phyloP scores from a whole-genome alignment of 2,113 vertebrate species.

The Sigmodon hispidus region DNA sequence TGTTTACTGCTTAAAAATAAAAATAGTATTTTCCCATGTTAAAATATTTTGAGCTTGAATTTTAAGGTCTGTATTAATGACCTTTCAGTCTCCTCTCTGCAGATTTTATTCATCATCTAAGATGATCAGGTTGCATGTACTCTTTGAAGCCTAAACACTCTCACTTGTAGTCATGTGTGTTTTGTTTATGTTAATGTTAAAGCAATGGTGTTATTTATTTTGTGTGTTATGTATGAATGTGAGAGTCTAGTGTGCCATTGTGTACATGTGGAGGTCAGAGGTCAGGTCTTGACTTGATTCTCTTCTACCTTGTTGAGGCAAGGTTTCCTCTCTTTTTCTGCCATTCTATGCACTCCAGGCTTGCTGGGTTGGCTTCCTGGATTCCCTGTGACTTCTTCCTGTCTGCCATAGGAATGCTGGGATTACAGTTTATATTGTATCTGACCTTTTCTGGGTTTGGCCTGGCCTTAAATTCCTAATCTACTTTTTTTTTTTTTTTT shows the following conservation, averaged over 20 bases:
- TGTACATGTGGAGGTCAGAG: neutral
- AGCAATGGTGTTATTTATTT: neutral
- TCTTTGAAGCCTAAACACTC: neutral
- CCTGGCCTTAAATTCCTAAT: neutral
- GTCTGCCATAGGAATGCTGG: neutral
- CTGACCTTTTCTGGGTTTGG: neutral
- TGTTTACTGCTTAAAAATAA: slow-evolving; percentile 4
- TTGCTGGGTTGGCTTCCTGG: neutral
- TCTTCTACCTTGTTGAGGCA: neutral
- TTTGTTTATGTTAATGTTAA: neutral
- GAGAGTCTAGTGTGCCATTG: neutral
- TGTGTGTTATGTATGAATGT: neutral
- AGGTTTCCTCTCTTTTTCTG: neutral
- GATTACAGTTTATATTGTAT: neutral
- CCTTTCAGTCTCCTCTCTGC: neutral
- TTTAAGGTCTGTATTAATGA: slow-evolving; percentile 6
- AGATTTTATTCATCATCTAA: slow-evolving; percentile 13
- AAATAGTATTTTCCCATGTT: slow-evolving; percentile 34
- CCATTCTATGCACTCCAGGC: neutral
- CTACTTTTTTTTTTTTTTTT: neutral
- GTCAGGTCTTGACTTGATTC: neutral
- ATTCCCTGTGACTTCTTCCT: neutral
- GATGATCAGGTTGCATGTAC: neutral
- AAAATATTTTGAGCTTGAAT: neutral
- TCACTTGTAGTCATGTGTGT: neutral